A percentile compares a stretch with the other conserved stretches of the same genome.
Conservation (phyloP, 1,140 invertebrate genomes). For the Leptoteleia sp. region DNA sequence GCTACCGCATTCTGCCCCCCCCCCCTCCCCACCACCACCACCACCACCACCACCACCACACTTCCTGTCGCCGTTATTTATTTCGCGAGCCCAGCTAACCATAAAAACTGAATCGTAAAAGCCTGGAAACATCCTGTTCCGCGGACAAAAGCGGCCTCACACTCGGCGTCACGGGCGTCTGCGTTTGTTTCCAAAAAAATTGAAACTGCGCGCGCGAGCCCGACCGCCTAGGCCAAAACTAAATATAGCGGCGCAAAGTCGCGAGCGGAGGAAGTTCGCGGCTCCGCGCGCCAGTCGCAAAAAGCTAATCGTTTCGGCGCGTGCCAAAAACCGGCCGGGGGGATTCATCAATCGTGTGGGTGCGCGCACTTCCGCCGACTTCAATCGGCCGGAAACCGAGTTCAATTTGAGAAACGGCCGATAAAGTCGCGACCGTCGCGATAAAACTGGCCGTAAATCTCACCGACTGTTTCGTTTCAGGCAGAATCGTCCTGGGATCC, state of each 20-base stretch:
- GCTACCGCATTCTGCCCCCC: too few relatives aligned
- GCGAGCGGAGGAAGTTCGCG: conserved; percentile 8
- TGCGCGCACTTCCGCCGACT: conserved; percentile 21
- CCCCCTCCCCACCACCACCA: too few relatives aligned
- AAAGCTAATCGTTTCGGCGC: conserved; percentile 45
- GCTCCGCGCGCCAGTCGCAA: conserved; percentile 47
- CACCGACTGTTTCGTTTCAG: conserved; percentile 78
- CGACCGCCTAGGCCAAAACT: conserved; percentile 75
- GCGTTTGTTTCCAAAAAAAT: conserved; percentile 76
- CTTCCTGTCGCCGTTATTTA: conserved; percentile 10
- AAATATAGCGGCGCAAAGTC: conserved; percentile 72
- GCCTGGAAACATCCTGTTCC: conserved; percentile 63
- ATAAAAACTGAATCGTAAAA: conserved; percentile 35
- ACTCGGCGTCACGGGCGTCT: conserved; percentile 37
- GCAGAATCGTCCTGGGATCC: conserved; percentile 88
- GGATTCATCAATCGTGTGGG: conserved; percentile 38
- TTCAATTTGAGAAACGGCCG: not conserved
- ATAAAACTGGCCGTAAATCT: conserved; percentile 8
- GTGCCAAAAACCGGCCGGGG: conserved; percentile 20
- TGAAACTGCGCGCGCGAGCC: conserved; percentile 71
- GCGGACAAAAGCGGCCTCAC: conserved; percentile 50
- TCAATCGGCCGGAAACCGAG: conserved; percentile 21
- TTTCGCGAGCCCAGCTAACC: conserved; percentile 11
- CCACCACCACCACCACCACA: too few relatives aligned
- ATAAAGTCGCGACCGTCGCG: not conserved